phyloP scores from a whole-genome alignment of 2,888 invertebrate species.

The Lypha dubia region DNA sequence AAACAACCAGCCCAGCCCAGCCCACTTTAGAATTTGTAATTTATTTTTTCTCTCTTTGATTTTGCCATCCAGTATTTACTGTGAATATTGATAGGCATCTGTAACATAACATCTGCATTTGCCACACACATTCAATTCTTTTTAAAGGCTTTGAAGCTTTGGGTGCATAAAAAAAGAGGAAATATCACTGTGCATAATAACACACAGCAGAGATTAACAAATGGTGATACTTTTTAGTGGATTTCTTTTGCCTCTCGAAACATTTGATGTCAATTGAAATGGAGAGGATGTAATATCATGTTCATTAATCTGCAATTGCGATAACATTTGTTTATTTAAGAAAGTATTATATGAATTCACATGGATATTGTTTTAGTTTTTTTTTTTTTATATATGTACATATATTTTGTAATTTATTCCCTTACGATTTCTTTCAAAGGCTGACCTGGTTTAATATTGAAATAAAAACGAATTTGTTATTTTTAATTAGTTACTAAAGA shows the following conservation, averaged over 20 bases:
- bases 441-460: constrained; percentile 55
- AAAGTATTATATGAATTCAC: constrained; percentile 50
- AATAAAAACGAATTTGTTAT: constrained; percentile 43
- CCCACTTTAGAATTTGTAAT: constrained; percentile 47
- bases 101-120: constrained; percentile 47
- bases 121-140: constrained; percentile 4
- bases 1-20: constrained; percentile 19
- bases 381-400: too few species aligned
- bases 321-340: constrained; percentile 70
- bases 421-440: constrained; percentile 14
- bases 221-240: constrained; percentile 59
- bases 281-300: constrained; percentile 73
- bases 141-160: constrained; percentile 37
- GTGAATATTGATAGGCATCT: constrained; percentile 71
- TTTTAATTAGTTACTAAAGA: constrained; percentile 43
- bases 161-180: constrained; percentile 51
- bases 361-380: constrained; percentile 7
- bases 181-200: constrained; percentile 46
- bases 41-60: constrained; percentile 36
- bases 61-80: constrained; percentile 51
- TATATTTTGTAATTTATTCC: constrained; percentile 14
- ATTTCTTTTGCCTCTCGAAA: constrained; percentile 29
- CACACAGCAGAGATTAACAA: constrained; percentile 60
- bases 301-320: constrained; percentile 74
- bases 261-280: constrained; percentile 58